Evolutionary conservation across 2,888 invertebrate genomes (phyloP).

Genomic region (Meta bourneti): DNA sequence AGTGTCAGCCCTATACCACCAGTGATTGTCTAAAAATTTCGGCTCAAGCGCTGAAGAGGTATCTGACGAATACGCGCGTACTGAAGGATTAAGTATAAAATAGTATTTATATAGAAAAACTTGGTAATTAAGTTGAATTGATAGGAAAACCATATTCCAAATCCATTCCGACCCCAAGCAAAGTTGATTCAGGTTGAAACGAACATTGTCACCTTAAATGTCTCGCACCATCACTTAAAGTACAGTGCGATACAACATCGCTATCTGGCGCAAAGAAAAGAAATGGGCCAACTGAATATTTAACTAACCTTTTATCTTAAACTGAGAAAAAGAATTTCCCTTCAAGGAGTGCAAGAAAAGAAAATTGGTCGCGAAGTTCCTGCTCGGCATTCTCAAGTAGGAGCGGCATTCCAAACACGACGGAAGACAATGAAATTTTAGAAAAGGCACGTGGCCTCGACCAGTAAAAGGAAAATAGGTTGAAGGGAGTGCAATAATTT

Average conservation of each 20-base stretch:
- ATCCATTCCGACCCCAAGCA: neutral
- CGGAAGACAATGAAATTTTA: conserved; percentile 67
- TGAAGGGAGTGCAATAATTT: conserved; percentile 63
- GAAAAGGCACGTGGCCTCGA: conserved; percentile 39
- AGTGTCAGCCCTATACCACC: no score
- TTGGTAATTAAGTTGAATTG: no score
- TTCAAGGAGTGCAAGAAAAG: neutral
- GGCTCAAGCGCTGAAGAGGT: no score
- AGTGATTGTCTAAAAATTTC: no score
- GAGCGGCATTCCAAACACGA: conserved; percentile 65
- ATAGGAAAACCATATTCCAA: neutral
- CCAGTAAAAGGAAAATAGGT: conserved; percentile 38
- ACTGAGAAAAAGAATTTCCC: conserved; percentile 20
- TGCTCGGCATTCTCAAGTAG: conserved; percentile 48
- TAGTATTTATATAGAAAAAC: no score
- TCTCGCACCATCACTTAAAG: neutral
- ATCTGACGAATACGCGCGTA: no score
- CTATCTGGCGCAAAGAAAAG: neutral
- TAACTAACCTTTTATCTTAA: conserved; percentile 33
- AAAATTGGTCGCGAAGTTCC: conserved; percentile 36
- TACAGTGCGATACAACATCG: neutral
- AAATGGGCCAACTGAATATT: conserved; percentile 11
- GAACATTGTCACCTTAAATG: neutral
- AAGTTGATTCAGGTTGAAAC: neutral
- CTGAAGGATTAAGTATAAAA: no score